These are phyloP conservation scores for Hydrochoerus hydrochaeris DNA, from an alignment of 2,113 vertebrate species.

Conservation along the genomic window DNA sequence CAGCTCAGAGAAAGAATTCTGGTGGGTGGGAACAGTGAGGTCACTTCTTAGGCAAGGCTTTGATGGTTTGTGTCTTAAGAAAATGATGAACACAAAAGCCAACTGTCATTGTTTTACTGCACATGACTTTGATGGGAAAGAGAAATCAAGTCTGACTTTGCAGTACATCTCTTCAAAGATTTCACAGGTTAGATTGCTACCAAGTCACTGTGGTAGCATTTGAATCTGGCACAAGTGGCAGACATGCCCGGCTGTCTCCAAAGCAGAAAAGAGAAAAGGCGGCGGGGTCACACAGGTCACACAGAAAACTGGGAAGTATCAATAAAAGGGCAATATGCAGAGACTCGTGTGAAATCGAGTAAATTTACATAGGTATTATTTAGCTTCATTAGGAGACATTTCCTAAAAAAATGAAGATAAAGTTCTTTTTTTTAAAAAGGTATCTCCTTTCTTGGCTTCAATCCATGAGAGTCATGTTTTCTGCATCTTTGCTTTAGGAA, in stretches of 20 bases:
- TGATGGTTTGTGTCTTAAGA: neutral
- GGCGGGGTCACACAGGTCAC: too few species aligned
- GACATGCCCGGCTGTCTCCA: neutral
- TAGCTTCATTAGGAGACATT: neutral
- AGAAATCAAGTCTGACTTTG: neutral
- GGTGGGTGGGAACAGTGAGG: neutral
- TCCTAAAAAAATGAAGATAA: neutral
- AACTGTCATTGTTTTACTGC: neutral
- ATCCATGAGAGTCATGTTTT: neutral
- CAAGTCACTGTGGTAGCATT: neutral
- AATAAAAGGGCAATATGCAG: neutral
- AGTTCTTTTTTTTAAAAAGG: neutral
- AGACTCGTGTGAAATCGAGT: neutral
- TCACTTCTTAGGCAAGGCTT: too few species aligned
- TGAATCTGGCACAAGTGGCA: neutral
- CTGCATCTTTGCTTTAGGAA: neutral
- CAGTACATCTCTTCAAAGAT: neutral
- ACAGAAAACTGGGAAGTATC: neutral
- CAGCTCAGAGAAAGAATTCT: neutral
- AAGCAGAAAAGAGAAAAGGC: neutral
- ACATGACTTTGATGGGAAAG: neutral
- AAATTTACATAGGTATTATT: neutral
- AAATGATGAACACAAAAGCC: neutral
- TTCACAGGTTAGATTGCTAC: neutral
- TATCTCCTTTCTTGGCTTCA: neutral